A percentile compares a stretch with the other conserved stretches of the same genome.
Conservation (phyloP, 2,797 vertebrate species). For the Pelodytes ibericus region DNA sequence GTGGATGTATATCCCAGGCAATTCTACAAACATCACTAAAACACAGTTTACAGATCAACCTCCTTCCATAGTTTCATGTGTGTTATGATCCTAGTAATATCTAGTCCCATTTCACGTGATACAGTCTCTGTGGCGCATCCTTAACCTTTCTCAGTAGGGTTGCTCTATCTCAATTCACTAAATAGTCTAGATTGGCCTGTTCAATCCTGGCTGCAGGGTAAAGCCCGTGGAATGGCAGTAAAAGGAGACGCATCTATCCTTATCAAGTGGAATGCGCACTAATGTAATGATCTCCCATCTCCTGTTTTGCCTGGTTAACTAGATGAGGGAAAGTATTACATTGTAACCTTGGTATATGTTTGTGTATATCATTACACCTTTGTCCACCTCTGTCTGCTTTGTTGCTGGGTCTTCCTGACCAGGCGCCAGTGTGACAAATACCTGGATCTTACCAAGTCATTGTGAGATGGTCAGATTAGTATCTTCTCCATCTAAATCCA, state of each 20-base stretch:
- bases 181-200: background rate
- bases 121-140: no score
- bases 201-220: background rate
- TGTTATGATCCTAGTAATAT: no score
- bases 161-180: background rate
- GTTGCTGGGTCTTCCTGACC: slow-evolving; percentile 15
- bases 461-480: slow-evolving; percentile 72
- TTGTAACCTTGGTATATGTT: slow-evolving; percentile 51
- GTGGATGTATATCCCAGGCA: no score
- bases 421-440: slow-evolving; percentile 47
- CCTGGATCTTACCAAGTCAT: slow-evolving; percentile 66
- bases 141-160: no score
- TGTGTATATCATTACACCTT: slow-evolving; percentile 6
- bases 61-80: no score
- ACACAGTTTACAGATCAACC: no score
- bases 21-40: no score
- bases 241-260: background rate
- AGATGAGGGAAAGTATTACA: slow-evolving; percentile 44
- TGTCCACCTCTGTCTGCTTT: slow-evolving; percentile 59
- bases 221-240: no score
- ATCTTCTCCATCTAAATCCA: slow-evolving; percentile 75
- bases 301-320: slow-evolving; percentile 42
- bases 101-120: no score
- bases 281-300: slow-evolving; percentile 1
- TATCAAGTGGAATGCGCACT: background rate